Evolutionary conservation across 23 tunicate species (phyloP), one percentile per base, ranked within the genome.

Genomic region (Phallusia fumigata): DNA sequence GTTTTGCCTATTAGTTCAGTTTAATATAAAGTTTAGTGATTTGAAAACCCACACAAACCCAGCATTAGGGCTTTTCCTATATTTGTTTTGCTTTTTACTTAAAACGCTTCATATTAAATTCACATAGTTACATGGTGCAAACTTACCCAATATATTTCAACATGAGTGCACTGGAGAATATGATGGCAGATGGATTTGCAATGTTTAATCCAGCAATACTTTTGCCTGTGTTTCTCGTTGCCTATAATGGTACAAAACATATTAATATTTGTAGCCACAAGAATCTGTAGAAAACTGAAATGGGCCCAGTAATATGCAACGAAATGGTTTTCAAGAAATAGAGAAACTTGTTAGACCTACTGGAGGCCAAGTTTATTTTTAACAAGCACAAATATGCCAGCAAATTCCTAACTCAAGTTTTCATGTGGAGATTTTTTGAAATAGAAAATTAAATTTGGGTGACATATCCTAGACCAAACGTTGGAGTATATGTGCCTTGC

Each of bases 171-270:
- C 97, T 87, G 32, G 99, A 95, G 58, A 96, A 88, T 0, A 96
- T 82, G 87, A 96, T 87, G 19, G 97, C 99, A 50, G 93, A 40
- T 36, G 99, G 99, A 76, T 96, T 96, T 32, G 97, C 99, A 64
- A 91, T 88, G 76, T 91, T 91, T 50, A 77, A 52, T 21, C 97
- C 97, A 35, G 97, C 93, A 50, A 95, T 95, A 31, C 86, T 85
- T 53, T 75, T 81, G n/a, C 99, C 99, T 22, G 99, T 91, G 79
- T 95, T 95, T 31, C 99, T 85, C 10, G 99, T 95, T 0, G 96
- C 98, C 92, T 93, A 81, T n/a, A 81, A 79, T 26, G 76, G 16
- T 18, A 75, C 15, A 30, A 75, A 75, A 33, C 6, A 32, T 15
- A 26, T 75, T 32, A n/a, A 18, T 18, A n/a, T n/a, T n/a, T n/a